A percentile compares a stretch with the other conserved stretches of the same genome.
phyloP scores from a whole-genome alignment of 2,888 invertebrate genomes.

The Aproaerema taeniolella region DNA sequence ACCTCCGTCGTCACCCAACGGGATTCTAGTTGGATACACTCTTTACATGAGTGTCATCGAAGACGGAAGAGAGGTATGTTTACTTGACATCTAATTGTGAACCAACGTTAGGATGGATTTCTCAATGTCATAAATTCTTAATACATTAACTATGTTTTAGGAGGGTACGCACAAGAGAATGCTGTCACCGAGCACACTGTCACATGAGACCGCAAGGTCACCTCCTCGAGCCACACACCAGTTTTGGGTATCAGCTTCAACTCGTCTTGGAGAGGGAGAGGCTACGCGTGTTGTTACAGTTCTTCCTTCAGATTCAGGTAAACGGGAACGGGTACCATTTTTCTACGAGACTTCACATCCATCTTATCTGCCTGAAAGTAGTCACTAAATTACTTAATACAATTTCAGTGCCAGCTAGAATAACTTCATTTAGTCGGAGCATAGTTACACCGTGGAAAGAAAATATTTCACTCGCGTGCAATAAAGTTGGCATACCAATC shows the following conservation, averaged over 20 bases:
- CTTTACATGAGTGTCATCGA: slow-evolving; percentile 89
- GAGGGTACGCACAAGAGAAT: slow-evolving; percentile 87
- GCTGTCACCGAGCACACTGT: slow-evolving; percentile 81
- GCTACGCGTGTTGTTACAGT: slow-evolving; percentile 87
- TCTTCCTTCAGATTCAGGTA: slow-evolving; percentile 83
- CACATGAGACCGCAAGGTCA: slow-evolving; percentile 83
- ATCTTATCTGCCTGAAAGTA: too few relatives aligned
- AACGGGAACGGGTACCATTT: too few relatives aligned
- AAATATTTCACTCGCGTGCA: slow-evolving; percentile 88
- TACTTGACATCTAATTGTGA: too few relatives aligned
- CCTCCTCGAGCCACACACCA: slow-evolving; percentile 86
- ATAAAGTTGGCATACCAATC: slow-evolving; percentile 88
- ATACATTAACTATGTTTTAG: too few relatives aligned
- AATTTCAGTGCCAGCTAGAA: slow-evolving; percentile 86
- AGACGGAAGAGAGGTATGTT: slow-evolving; percentile 81
- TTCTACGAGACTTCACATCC: too few relatives aligned
- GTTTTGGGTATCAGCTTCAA: slow-evolving; percentile 85
- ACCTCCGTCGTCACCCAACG: slow-evolving; percentile 90
- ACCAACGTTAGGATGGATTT: too few relatives aligned
- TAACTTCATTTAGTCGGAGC: slow-evolving; percentile 90
- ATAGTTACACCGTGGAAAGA: slow-evolving; percentile 92
- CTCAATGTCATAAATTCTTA: too few relatives aligned
- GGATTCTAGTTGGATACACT: slow-evolving; percentile 88
- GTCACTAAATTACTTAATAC: too few relatives aligned
- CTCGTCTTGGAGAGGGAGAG: slow-evolving; percentile 90